Percentiles rank a stretch among this genome's conserved stretches.
phyloP scores from a whole-genome alignment of 2,888 invertebrate species.

The Ophion costatus region DNA sequence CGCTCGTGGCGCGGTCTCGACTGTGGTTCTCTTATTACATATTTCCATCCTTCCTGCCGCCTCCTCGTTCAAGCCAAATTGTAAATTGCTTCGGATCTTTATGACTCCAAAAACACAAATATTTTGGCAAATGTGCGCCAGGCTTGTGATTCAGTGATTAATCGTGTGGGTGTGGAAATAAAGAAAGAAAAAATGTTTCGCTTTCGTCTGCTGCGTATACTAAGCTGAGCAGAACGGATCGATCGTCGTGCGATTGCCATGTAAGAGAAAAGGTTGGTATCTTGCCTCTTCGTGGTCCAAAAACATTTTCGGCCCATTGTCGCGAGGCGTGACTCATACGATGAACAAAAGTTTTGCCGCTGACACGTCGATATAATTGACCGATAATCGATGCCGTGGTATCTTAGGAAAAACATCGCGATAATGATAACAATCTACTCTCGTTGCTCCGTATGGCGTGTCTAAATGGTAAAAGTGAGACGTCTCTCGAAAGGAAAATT shows the following conservation, averaged over 20 bases:
- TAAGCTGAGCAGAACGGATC: constrained; percentile 68
- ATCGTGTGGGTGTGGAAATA: background rate
- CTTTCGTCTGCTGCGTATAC: constrained; percentile 59
- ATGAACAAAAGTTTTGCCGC: constrained; percentile 17
- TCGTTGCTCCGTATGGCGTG: constrained; percentile 28
- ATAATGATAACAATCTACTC: background rate
- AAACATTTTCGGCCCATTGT: constrained; percentile 4
- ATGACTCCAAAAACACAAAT: background rate
- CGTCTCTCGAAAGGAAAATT: constrained; percentile 19
- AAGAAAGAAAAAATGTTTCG: constrained; percentile 37
- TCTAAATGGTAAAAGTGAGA: constrained; percentile 24
- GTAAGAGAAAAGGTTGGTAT: constrained; percentile 74
- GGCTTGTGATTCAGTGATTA: background rate
- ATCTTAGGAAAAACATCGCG: background rate
- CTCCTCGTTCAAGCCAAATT: background rate
- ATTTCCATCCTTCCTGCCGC: background rate
- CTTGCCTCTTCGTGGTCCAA: constrained; percentile 7
- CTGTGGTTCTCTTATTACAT: constrained; percentile 10
- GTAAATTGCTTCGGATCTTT: constrained; percentile 46
- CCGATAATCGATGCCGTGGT: constrained; percentile 3
- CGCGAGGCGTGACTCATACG: background rate
- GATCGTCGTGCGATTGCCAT: constrained; percentile 71
- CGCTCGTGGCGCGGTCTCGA: constrained; percentile 46
- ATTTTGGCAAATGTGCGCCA: background rate
- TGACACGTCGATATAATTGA: background rate